Conservation (phyloP, 2,888 invertebrate genomes). For the Cryptocephalus moraei region DNA sequence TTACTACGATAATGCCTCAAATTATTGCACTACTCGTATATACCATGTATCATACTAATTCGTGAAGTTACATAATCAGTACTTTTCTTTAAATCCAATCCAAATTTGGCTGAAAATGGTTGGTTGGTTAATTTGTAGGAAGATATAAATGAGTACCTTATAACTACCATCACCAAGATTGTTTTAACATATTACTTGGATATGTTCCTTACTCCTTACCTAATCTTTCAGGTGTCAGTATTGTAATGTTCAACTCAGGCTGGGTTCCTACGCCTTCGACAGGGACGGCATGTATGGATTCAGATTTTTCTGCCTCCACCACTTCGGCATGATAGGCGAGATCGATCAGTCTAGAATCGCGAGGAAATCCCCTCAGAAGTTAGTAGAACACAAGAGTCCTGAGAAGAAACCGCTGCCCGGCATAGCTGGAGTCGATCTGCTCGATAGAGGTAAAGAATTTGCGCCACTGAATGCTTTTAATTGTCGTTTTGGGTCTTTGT, state of each 20-base stretch:
- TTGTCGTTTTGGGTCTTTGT: background rate
- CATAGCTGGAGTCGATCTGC: conserved; percentile 41
- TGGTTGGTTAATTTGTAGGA: too few relatives aligned
- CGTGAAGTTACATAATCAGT: too few relatives aligned
- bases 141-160: too few relatives aligned
- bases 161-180: too few relatives aligned
- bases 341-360: conserved; percentile 25
- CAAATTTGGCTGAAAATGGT: too few relatives aligned
- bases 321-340: conserved; percentile 56
- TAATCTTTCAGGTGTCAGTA: conserved; percentile 62
- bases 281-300: conserved; percentile 56
- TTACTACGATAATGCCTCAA: too few relatives aligned
- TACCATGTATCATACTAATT: too few relatives aligned
- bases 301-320: conserved; percentile 67
- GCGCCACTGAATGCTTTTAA: background rate
- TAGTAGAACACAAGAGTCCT: conserved; percentile 32
- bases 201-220: too few relatives aligned
- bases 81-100: too few relatives aligned
- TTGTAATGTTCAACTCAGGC: conserved; percentile 73
- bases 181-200: too few relatives aligned
- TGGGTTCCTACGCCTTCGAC: conserved; percentile 68
- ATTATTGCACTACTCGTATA: too few relatives aligned
- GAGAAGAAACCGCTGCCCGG: conserved; percentile 41
- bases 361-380: conserved; percentile 23
- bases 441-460: conserved; percentile 25